Base-by-base conservation (phyloP, 2,888 invertebrate genomes). In the Altica lythri region DNA sequence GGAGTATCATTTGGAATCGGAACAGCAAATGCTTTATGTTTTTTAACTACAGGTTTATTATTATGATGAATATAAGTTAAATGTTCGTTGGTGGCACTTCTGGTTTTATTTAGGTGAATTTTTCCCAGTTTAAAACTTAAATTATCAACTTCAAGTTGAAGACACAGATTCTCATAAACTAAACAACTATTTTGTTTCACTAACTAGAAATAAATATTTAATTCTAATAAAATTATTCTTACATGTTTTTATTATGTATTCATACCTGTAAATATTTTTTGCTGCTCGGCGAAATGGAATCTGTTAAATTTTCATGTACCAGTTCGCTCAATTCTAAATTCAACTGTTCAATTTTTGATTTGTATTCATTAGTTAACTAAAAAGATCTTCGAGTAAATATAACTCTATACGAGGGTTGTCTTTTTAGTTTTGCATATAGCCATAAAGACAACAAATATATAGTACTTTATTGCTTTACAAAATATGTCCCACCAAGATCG, bases 231-330 rank as follows among this genome's bases (percentile, higher is more conserved):
- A n/a, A n/a, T n/a, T n/a, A n/a, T n/a, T n/a, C n/a, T n/a, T n/a
- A n/a, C n/a, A n/a, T n/a, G n/a, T n/a, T n/a, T n/a, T n/a, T n/a
- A n/a, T n/a, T n/a, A n/a, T n/a, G n/a, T n/a, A n/a, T n/a, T n/a
- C n/a, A n/a, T 69, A 77, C 76, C 64, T 76, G 73, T 47, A 77
- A 60, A 63, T 76, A 75, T 64, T 75, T 75, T 62, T 75, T 75
- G 55, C 70, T 76, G 54, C 75, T 76, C 6, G 74, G 70, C 2
- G 75, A 74, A 43, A 74, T 68, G 4, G 72, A 68, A 4, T 62
- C 60, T 45, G 53, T 60, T 48, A 75, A 67, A 55, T 71, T 67
- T 50, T 72, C 69, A 27, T 71, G 63, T 5, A 73, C 65, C 22
- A 76, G 56, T 25, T 70, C 66, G 37, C 68, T 66, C 27, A 76